Base-by-base conservation (phyloP, 1,140 invertebrate species). In the Drosophila tani region DNA sequence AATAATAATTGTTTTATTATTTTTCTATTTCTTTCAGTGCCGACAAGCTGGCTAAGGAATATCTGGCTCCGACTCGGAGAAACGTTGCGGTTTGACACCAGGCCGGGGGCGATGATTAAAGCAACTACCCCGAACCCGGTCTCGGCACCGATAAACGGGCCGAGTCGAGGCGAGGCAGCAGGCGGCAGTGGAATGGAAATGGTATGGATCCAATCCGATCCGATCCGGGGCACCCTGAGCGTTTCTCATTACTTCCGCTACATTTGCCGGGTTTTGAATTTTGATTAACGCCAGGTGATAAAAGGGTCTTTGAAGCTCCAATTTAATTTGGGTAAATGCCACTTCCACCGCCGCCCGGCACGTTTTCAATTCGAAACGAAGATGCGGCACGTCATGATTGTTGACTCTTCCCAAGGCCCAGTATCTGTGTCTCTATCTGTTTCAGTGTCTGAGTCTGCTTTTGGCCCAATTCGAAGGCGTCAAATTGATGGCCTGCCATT, bases 191-290 rank as follows among this genome's bases (percentile, higher is more conserved):
- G 40, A 59, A 55, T 53, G 50, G 50, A 53, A 53, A 55, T 21
- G 69, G 69, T 59, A 71, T 59, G 69, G 40, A 73, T 71, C 55
- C 46, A 50, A 73, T 73, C 67, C 69, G 69, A 73, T 73, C 51
- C 51, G 67, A 59, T 57, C 38, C 51, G 57, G 75, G 53, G 53
- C 55, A 62, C 74, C 63, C 63, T 43, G 64, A 79, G 60, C 62
- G 80, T 84, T 84, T 83, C 75, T 78, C 73, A 75, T 78, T 73
- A 81, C 82, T 88, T 88, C 80, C 78, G 81, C 81, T 43, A 71
- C 75, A 79, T 65, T 79, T 64, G 46, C 49, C 67, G 58, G 79
- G 58, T 75, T 78, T 74, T 78, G 56, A 81, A 77, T 84, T 79
- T 77, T 74, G 85, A 81, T 88, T 73, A 81, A 78, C 68, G 74